These are phyloP conservation scores for Tor tambroides DNA, from an alignment of 2,113 vertebrate species.

Conservation along the genomic window DNA sequence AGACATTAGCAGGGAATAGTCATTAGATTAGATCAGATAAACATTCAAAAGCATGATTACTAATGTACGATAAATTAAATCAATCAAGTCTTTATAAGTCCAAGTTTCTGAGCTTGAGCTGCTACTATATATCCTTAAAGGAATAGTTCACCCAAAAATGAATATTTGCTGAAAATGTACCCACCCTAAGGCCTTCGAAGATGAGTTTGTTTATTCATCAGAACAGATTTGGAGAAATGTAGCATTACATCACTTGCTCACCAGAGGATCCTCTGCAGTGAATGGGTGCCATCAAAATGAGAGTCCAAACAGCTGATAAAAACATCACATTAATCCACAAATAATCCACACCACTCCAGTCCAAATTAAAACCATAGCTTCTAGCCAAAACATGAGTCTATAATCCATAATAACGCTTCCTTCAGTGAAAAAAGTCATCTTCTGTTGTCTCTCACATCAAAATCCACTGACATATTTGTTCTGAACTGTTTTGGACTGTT, in stretches of 20 bases:
- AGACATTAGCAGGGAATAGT: not conserved
- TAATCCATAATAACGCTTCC: no score
- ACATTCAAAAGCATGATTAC: not conserved
- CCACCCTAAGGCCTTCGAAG: no score
- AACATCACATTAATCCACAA: not conserved
- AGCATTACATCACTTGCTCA: not conserved
- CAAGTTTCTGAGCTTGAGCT: not conserved
- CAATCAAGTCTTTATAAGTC: not conserved
- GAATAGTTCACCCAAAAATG: not conserved
- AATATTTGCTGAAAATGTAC: no score
- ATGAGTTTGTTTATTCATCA: no score
- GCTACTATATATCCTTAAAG: not conserved
- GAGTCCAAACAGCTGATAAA: not conserved
- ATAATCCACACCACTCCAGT: no score
- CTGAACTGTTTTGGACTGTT: no score
- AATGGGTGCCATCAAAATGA: not conserved
- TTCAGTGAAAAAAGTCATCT: no score
- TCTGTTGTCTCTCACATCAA: no score
- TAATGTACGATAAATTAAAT: not conserved
- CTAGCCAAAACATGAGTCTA: no score
- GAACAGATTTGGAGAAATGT: not conserved
- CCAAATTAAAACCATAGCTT: no score
- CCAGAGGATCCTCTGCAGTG: not conserved
- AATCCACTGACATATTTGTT: no score
- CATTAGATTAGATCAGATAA: constrained; percentile 10